A percentile compares a stretch with the other conserved stretches of the same genome.
phyloP scores from a whole-genome alignment of 1,140 invertebrate species.

The Carcinoscorpius rotundicauda region DNA sequence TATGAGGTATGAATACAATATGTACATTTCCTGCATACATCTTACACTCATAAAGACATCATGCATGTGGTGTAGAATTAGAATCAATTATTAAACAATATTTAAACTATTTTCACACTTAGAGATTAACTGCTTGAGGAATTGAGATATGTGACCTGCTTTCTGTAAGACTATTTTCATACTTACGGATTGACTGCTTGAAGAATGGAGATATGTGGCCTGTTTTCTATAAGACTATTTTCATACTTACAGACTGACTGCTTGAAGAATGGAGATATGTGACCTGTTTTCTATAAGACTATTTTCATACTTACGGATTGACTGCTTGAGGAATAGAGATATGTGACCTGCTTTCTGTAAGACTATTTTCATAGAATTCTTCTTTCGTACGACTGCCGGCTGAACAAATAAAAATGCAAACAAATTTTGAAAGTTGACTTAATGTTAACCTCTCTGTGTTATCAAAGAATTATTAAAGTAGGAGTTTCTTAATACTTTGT shows the following conservation, averaged over 20 bases:
- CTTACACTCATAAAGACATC: too few species aligned
- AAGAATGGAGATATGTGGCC: conserved; percentile 42
- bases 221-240: neutral
- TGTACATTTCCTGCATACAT: too few species aligned
- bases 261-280: conserved; percentile 45
- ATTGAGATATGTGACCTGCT: conserved; percentile 39
- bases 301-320: neutral
- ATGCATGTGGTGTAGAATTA: too few species aligned
- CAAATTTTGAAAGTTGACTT: too few species aligned
- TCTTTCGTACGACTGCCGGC: conserved; percentile 18
- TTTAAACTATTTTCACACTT: conserved; percentile 27
- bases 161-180: neutral
- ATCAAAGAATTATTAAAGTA: too few species aligned
- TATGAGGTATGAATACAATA: too few species aligned
- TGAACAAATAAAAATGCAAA: neutral
- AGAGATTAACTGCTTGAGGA: conserved; percentile 45
- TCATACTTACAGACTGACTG: conserved; percentile 38
- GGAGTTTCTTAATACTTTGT: too few species aligned
- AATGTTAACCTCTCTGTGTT: too few species aligned
- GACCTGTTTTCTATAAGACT: neutral
- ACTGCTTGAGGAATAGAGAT: too few species aligned
- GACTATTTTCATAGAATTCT: neutral
- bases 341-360: too few species aligned
- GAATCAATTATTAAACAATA: neutral
- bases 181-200: conserved; percentile 42